Evolutionary conservation across 1,140 invertebrate genomes (phyloP).

Genomic region (Choristoneura fumiferana): DNA sequence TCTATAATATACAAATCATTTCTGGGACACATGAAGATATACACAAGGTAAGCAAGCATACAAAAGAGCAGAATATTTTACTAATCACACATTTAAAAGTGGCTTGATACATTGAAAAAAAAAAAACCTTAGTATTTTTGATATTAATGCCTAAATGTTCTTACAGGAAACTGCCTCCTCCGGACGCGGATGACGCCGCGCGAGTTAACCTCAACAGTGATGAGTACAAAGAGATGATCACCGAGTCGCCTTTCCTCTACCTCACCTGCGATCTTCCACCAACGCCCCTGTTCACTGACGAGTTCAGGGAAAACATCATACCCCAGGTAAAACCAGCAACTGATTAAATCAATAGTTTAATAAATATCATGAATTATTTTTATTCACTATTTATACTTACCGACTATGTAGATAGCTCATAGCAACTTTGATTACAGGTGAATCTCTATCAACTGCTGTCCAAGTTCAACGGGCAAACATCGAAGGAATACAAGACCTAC

Average conservation of each 20-base stretch:
- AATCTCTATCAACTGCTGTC: constrained; percentile 95
- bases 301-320: constrained; percentile 98
- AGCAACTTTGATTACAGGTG: no score
- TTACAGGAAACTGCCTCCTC: constrained; percentile 92
- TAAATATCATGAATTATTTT: no score
- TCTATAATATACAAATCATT: constrained; percentile 98
- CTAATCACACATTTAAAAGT: no score
- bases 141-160: constrained; percentile 20
- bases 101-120: no score
- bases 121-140: no score
- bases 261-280: constrained; percentile 98
- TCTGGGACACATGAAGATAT: constrained; percentile 96
- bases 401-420: no score
- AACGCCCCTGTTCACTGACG: constrained; percentile 97
- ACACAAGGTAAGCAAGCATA: constrained; percentile 79
- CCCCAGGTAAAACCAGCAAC: constrained; percentile 87
- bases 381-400: no score
- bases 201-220: constrained; percentile 88
- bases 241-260: constrained; percentile 96
- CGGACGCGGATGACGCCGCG: constrained; percentile 94
- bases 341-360: no score
- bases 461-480: constrained; percentile 97
- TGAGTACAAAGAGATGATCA: constrained; percentile 92
- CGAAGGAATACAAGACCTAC: constrained; percentile 99
- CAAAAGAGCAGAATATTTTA: background rate